These are phyloP conservation scores for Achroia grisella DNA, from an alignment of 1,140 invertebrate species.

Conservation along the genomic window DNA sequence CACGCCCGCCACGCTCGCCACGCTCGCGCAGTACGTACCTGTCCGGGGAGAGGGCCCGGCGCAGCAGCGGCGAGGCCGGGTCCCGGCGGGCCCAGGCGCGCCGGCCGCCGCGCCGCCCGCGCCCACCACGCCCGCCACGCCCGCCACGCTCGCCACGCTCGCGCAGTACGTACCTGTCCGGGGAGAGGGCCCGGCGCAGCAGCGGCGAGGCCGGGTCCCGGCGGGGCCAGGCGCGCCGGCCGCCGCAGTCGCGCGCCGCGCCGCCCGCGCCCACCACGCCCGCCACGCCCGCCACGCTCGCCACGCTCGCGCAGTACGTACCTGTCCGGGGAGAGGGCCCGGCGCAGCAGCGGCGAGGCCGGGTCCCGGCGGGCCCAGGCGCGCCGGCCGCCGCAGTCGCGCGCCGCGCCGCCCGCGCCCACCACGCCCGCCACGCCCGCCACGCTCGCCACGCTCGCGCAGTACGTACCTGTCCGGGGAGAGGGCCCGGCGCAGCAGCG, in stretches of 20 bases:
- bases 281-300: no score
- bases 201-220: constrained; percentile 94
- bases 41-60: constrained; percentile 92
- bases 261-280: constrained; percentile 56
- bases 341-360: constrained; percentile 89
- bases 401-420: constrained; percentile 41
- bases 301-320: no score
- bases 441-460: no score
- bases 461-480: constrained; percentile 92
- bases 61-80: constrained; percentile 90
- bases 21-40: no score
- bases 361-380: constrained; percentile 96
- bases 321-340: constrained; percentile 92
- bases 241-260: constrained; percentile 48
- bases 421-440: constrained; percentile 57
- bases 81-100: constrained; percentile 96
- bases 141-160: constrained; percentile 56
- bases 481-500: constrained; percentile 87
- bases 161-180: no score
- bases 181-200: constrained; percentile 88
- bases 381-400: constrained; percentile 78
- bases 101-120: constrained; percentile 66
- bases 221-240: constrained; percentile 93
- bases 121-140: constrained; percentile 53
- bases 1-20: no score